Conservation (phyloP, 2,113 vertebrate genomes). For the Catharus fuscescens region DNA sequence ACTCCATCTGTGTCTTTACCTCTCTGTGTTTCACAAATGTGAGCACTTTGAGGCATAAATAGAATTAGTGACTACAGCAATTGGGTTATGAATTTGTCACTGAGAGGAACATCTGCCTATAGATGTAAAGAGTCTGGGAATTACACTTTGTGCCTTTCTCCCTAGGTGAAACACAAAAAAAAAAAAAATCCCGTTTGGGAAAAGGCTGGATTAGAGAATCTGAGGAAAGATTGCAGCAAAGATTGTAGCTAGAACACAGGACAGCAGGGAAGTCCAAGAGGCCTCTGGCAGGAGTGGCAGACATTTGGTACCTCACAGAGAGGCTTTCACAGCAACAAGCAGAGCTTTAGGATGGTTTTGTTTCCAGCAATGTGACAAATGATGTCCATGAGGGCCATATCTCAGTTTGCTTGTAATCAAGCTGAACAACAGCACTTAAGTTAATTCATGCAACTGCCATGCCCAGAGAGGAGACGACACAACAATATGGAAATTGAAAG, state of each 20-base stretch:
- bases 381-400: neutral
- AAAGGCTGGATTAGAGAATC: neutral
- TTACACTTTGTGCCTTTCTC: neutral
- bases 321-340: neutral
- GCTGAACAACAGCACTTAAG: constrained; percentile 57
- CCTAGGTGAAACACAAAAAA: neutral
- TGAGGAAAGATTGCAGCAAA: neutral
- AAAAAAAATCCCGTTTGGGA: neutral
- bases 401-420: constrained; percentile 53
- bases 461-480: constrained; percentile 39
- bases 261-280: neutral
- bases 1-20: neutral
- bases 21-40: neutral
- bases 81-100: neutral
- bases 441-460: constrained; percentile 53
- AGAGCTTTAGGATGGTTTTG: neutral
- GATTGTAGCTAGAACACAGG: neutral
- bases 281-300: neutral
- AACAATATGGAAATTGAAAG: constrained; percentile 24
- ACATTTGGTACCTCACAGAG: neutral
- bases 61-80: neutral
- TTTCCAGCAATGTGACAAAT: neutral
- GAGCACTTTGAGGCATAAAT: neutral
- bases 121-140: neutral
- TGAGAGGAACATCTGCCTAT: rapidly evolving